Base-by-base conservation (phyloP, 2,797 vertebrate species). In the Halcyon leucocephala region DNA sequence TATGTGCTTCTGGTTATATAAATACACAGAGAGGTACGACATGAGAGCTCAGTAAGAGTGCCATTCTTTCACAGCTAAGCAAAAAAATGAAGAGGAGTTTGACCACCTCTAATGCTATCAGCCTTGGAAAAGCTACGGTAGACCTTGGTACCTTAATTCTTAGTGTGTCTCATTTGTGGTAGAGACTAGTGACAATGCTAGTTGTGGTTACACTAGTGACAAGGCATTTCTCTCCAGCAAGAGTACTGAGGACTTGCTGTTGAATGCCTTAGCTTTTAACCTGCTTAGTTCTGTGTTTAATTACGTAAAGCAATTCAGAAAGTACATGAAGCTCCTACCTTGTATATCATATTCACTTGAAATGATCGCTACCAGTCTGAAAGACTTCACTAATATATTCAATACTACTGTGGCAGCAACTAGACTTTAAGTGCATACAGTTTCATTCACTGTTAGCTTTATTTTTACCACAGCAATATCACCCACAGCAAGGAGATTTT, bases 371-470 rank as follows among this genome's bases (percentile, higher is more conserved):
- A 89, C 52, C 67, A 85, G 57, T n/a, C 51, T 64, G 71, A 82
- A 89, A 82, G 57, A 39, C 26, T 70, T 83, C 24, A 60, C 48
- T 95, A 42, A 86, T 96, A 91, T 92, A 96, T 58, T 89, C 64
- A 74, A 12, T 52, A 82, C 52, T 65, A 54, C 12, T 3, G 6
- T 44, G 54, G 29, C 42, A 88, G 37, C 70, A 89, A 86, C 44
- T 3, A 83, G 44, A 66, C 65, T 35, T 62, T 64, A 31, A 67
- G 52, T 49, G 57, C 33, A 51, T 42, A 46, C 25, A 78, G 58
- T 83, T 64, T 86, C 70, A 29, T 69, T 81, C 62, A 58, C 25
- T 21, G 24, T 42, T 74, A 81, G 57, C 29, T 72, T 62, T 71
- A 78, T 74, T 85, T 94, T 71, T 66, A 48, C 60, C 82, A 66